Percentiles rank a stretch among this genome's conserved stretches.
Conservation (phyloP, 2,797 vertebrate species). For the Falco cherrug region DNA sequence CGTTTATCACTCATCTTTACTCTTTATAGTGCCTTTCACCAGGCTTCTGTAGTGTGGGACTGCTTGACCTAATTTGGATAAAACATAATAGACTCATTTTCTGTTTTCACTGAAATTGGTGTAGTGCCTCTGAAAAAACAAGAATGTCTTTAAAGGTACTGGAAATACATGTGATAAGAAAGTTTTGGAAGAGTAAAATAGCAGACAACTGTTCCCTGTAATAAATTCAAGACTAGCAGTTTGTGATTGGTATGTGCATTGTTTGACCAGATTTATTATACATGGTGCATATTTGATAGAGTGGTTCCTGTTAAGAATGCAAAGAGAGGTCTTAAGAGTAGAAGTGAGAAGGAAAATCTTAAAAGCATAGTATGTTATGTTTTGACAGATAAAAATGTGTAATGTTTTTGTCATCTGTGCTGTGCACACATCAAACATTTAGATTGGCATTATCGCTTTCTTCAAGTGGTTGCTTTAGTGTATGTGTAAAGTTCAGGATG, state of each 20-base stretch:
- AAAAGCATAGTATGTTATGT: accelerated
- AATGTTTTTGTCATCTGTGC: not conserved
- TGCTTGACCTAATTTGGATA: not conserved
- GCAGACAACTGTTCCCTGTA: not conserved
- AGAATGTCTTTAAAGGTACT: not conserved
- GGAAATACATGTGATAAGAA: not conserved
- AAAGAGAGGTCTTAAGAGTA: not conserved
- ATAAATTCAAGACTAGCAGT: not conserved
- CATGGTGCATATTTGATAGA: not conserved
- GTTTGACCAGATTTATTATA: not conserved
- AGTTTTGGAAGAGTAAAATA: not conserved
- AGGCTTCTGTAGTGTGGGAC: not conserved
- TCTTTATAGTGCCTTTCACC: not conserved
- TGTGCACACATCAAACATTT: not conserved
- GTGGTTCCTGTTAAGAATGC: not conserved
- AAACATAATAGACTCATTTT: not conserved
- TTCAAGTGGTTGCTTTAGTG: not conserved
- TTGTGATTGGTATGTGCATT: not conserved
- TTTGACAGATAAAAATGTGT: not conserved
- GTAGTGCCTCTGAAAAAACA: not conserved
- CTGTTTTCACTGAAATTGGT: not conserved
- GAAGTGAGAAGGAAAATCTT: not conserved
- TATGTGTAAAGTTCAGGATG: not conserved
- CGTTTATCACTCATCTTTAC: not conserved
- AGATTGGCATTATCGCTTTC: not conserved